These are phyloP conservation scores for Chrysolina haemoptera DNA, from an alignment of 2,888 invertebrate species.

Conservation along the genomic window DNA sequence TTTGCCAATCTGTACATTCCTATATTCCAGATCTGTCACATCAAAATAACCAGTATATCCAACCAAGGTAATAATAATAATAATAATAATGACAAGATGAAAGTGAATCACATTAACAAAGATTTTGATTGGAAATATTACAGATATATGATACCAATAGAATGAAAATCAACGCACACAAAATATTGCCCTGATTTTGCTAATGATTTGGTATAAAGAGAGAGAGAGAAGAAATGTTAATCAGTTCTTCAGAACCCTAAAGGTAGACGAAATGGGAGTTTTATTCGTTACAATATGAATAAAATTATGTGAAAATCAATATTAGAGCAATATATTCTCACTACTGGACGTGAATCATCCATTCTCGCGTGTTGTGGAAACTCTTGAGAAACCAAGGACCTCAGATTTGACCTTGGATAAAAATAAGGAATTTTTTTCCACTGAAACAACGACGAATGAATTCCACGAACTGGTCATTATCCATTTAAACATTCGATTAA, in stretches of 20 bases:
- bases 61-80: too few species aligned
- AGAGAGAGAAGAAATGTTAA: neutral
- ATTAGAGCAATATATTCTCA: constrained; percentile 7
- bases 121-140: too few species aligned
- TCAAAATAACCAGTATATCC: too few species aligned
- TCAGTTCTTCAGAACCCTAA: neutral
- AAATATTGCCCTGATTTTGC: too few species aligned
- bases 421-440: neutral
- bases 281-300: neutral
- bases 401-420: neutral
- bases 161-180: too few species aligned
- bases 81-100: too few species aligned
- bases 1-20: too few species aligned
- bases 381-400: constrained; percentile 1
- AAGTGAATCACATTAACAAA: too few species aligned
- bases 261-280: neutral
- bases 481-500: neutral
- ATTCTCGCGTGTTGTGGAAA: constrained; percentile 9
- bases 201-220: too few species aligned
- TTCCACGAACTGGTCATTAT: neutral
- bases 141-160: too few species aligned
- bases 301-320: constrained; percentile 18
- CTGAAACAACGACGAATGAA: neutral
- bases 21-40: too few species aligned
- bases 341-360: constrained; percentile 3